Percentiles rank a stretch among this genome's conserved stretches.
Conservation (phyloP, 2,797 vertebrate genomes). For the Craterocephalus amniculus region DNA sequence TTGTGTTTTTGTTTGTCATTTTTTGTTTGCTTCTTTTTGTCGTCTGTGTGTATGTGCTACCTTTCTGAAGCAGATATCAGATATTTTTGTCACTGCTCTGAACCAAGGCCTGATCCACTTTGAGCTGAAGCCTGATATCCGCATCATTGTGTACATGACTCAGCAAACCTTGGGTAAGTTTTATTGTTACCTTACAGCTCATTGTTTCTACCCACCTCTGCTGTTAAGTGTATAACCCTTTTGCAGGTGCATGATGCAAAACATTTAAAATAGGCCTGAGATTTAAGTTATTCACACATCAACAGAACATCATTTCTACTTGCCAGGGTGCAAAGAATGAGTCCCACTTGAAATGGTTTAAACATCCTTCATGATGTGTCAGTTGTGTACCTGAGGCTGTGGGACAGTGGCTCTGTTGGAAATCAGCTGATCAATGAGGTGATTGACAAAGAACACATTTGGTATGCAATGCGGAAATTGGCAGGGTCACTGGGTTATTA, state of each 20-base stretch:
- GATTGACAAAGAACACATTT: slow-evolving; percentile 74
- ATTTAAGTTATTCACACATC: slow-evolving; percentile 32
- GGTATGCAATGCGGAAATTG: slow-evolving; percentile 71
- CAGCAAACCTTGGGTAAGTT: slow-evolving; percentile 94
- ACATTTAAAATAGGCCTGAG: background rate
- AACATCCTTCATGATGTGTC: slow-evolving; percentile 43
- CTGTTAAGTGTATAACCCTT: slow-evolving; percentile 15
- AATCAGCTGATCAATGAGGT: slow-evolving; percentile 70
- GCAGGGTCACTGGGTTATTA: slow-evolving; percentile 75
- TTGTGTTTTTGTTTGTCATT: background rate
- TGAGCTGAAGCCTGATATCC: slow-evolving; percentile 91
- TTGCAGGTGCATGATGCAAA: slow-evolving; percentile 22
- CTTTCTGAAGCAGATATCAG: slow-evolving; percentile 83
- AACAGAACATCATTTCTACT: slow-evolving; percentile 27
- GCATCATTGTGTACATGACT: slow-evolving; percentile 90
- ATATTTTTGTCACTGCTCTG: slow-evolving; percentile 88
- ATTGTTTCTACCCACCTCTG: background rate
- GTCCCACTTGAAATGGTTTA: slow-evolving; percentile 35
- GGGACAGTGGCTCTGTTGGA: slow-evolving; percentile 58
- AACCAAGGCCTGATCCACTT: slow-evolving; percentile 96
- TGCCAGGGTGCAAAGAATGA: slow-evolving; percentile 34
- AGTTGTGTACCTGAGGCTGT: slow-evolving; percentile 38
- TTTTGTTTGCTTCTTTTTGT: background rate
- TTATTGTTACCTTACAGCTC: background rate
- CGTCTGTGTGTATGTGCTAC: slow-evolving; percentile 16